Evolutionary conservation across 2,113 vertebrate species (phyloP).

Genomic region (Brachyistius frenatus): DNA sequence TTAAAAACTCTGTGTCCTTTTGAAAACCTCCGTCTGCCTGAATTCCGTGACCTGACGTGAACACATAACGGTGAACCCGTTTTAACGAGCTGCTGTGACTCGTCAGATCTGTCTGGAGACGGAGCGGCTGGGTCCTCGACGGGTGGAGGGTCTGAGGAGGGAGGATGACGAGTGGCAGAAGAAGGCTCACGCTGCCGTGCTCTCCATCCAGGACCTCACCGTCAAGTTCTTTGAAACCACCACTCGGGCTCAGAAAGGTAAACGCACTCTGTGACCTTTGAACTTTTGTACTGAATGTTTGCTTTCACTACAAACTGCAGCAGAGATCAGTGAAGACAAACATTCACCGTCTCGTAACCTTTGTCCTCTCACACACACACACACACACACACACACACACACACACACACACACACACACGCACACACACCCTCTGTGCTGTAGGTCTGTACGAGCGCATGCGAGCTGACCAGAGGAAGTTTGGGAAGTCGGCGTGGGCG

Average conservation of each 20-base stretch:
- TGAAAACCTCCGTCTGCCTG: too few relatives aligned
- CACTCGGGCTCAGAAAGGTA: constrained; percentile 95
- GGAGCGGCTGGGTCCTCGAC: constrained; percentile 95
- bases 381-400: neutral
- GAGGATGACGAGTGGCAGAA: constrained; percentile 97
- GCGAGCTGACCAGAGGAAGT: constrained; percentile 95
- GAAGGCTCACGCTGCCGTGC: constrained; percentile 94
- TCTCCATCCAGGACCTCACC: constrained; percentile 97
- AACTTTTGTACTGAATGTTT: constrained; percentile 20
- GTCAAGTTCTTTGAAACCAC: constrained; percentile 99
- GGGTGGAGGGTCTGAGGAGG: constrained; percentile 92
- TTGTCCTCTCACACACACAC: constrained; percentile 7
- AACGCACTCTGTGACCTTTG: constrained; percentile 36
- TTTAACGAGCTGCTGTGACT: neutral
- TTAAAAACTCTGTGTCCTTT: too few relatives aligned
- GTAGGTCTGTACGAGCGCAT: constrained; percentile 94
- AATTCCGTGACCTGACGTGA: neutral
- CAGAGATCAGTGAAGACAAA: neutral
- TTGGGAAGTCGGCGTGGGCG: constrained; percentile 95
- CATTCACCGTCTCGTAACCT: neutral
- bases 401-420: constrained; percentile 1
- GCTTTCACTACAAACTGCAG: constrained; percentile 7
- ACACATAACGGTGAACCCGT: neutral
- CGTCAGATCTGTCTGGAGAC: constrained; percentile 95
- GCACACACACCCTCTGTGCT: neutral